phyloP scores from a whole-genome alignment of 1,140 invertebrate species.

The Nilaparvata lugens region DNA sequence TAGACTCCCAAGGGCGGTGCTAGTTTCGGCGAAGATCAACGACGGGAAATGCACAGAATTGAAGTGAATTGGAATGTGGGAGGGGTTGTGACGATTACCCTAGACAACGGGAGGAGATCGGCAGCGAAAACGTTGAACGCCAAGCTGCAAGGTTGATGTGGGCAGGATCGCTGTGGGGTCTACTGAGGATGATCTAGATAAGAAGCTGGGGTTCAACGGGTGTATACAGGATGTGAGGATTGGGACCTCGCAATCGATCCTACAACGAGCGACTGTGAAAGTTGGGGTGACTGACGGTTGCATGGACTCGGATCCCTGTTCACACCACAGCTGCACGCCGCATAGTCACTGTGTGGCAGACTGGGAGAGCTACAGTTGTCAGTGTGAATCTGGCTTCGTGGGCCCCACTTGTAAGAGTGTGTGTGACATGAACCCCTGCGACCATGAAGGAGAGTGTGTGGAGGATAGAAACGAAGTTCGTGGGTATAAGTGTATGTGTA shows the following conservation, averaged over 20 bases:
- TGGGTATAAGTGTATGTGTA: slow-evolving; percentile 78
- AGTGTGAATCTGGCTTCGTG: slow-evolving; percentile 48
- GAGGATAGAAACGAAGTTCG: slow-evolving; percentile 43
- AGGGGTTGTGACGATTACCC: slow-evolving; percentile 69
- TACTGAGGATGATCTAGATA: slow-evolving; percentile 50
- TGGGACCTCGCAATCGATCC: slow-evolving; percentile 55
- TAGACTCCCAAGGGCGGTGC: slow-evolving; percentile 60
- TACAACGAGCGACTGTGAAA: slow-evolving; percentile 64
- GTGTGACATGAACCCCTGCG: slow-evolving; percentile 82
- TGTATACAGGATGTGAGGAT: slow-evolving; percentile 85
- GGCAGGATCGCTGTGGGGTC: slow-evolving; percentile 81
- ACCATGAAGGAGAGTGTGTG: slow-evolving; percentile 62
- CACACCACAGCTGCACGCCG: slow-evolving; percentile 48
- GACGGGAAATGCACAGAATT: slow-evolving; percentile 81
- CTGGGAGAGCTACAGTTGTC: slow-evolving; percentile 78
- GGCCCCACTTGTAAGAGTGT: slow-evolving; percentile 72
- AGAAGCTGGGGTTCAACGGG: slow-evolving; percentile 62
- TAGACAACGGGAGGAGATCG: slow-evolving; percentile 75
- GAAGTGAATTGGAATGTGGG: slow-evolving; percentile 79
- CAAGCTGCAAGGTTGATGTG: slow-evolving; percentile 75
- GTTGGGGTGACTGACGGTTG: slow-evolving; percentile 79
- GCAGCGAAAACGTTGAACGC: slow-evolving; percentile 54
- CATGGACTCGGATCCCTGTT: slow-evolving; percentile 54
- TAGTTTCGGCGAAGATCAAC: slow-evolving; percentile 48
- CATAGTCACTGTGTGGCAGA: slow-evolving; percentile 55